These are phyloP conservation scores for Gobiocypris rarus DNA, from an alignment of 2,113 vertebrate species.

Conservation along the genomic window DNA sequence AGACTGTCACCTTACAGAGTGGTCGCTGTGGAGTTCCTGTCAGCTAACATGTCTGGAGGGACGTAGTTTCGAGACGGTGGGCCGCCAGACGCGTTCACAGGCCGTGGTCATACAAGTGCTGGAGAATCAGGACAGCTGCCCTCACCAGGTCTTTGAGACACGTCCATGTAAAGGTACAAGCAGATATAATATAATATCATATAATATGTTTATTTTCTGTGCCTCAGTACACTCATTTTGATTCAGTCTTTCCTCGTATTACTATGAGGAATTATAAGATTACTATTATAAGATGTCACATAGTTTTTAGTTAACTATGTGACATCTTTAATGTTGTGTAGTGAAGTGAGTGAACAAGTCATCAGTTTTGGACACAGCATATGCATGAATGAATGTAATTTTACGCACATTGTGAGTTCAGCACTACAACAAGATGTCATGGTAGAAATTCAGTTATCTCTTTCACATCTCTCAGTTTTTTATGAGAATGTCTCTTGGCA, in stretches of 20 bases:
- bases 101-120: constrained; percentile 84
- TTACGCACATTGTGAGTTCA: not conserved
- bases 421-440: not conserved
- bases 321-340: not conserved
- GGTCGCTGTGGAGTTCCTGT: constrained; percentile 95
- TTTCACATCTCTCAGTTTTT: not conserved
- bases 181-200: not conserved
- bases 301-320: not conserved
- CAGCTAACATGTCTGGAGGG: constrained; percentile 93
- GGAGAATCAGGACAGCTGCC: constrained; percentile 87
- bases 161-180: constrained; percentile 87
- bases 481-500: constrained; percentile 4
- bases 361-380: not conserved
- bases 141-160: constrained; percentile 85
- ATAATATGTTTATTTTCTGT: not conserved
- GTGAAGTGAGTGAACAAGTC: not conserved
- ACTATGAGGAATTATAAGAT: no score
- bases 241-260: not conserved
- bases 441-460: not conserved
- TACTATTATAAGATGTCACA: no score
- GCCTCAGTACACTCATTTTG: not conserved
- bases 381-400: not conserved
- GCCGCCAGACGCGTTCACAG: constrained; percentile 88
- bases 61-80: constrained; percentile 86
- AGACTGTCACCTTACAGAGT: constrained; percentile 93